Evolutionary conservation across 2,113 vertebrate genomes (phyloP), one percentile per base, ranked within the genome.

Genomic region (Poecile atricapillus): DNA sequence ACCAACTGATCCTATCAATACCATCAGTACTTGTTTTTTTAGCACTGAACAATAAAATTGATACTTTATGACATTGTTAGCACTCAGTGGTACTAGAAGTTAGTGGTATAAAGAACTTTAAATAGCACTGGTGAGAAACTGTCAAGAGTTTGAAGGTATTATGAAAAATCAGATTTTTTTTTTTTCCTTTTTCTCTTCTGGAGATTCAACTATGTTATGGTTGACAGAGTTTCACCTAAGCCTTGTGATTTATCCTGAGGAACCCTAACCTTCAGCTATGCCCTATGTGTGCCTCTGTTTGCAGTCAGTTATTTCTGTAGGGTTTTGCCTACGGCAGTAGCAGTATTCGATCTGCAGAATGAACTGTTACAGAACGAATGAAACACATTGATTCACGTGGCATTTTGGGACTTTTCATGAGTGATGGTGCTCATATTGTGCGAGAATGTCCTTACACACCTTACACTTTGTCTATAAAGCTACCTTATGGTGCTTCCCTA

Each of bases 381-480:
- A 83, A 93, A 18, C 64, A 55, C 59, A 63, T 70, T 23, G 86
- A 89, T 82, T 82, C 91, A 63, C 60, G 0, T 41, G 79, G 76
- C 63, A 59, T 55, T 37, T 47, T 2, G 58, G 65, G 91, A 56
- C 80, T 82, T 25, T 9, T 47, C n/a, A 3, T 92, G 94, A 95
- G 64, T 89, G 76, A 95, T 95, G 68, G 69, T 3, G 37, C 81
- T 94, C 86, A 87, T 96, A 82, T 91, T 15, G 39, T 92, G 30
- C 0, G 0, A 73, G 63, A 73, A 63, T 81, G 73, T 87, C 64
- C 67, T 94, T 89, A 27, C 52, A 60, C 69, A 87, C 83, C 83
- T 93, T 43, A 43, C 43, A 43, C 43, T 15, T 71, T 91, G 79
- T 83, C 89, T 78, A 60, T 87, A 91, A 84, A 94, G 44, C 27